A percentile compares a stretch with the other conserved stretches of the same genome.
Conservation (phyloP, 1,140 invertebrate genomes). For the Temnothorax curvispinosus region DNA sequence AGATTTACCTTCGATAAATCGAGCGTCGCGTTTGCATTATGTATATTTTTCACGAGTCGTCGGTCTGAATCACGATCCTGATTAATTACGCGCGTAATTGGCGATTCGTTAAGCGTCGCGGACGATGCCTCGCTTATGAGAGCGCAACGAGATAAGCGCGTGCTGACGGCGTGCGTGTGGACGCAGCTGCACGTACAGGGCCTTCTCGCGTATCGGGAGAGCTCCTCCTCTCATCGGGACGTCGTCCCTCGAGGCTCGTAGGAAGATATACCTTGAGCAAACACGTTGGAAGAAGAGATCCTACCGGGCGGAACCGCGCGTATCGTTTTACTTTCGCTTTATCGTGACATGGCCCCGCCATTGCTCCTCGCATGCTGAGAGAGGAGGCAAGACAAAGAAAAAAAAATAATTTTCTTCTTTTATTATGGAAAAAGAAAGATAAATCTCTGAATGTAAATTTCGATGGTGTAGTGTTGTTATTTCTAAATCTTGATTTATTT, state of each 20-base stretch:
- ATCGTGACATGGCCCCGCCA: slow-evolving; percentile 24
- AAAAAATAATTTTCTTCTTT: neutral
- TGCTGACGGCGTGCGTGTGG: slow-evolving; percentile 50
- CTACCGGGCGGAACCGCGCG: slow-evolving; percentile 57
- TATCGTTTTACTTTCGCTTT: slow-evolving; percentile 63
- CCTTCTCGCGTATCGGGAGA: slow-evolving; percentile 43
- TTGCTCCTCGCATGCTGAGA: slow-evolving; percentile 6
- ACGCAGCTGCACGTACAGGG: slow-evolving; percentile 70
- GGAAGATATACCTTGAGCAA: slow-evolving; percentile 78
- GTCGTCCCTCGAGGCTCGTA: slow-evolving; percentile 63
- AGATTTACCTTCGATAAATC: neutral
- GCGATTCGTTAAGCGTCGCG: slow-evolving; percentile 22
- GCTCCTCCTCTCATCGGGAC: slow-evolving; percentile 56
- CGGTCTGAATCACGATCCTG: slow-evolving; percentile 29
- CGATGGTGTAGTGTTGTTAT: neutral
- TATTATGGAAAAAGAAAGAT: neutral
- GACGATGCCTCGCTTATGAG: slow-evolving; percentile 21
- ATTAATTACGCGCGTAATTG: slow-evolving; percentile 53
- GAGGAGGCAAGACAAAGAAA: neutral
- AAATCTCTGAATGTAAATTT: neutral
- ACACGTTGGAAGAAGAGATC: slow-evolving; percentile 71
- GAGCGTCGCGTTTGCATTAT: slow-evolving; percentile 13
- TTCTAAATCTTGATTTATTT: neutral
- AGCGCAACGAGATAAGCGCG: slow-evolving; percentile 42
- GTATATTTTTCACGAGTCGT: neutral